Evolutionary conservation across 2,113 vertebrate species (phyloP).

Genomic region (Osmerus mordax): DNA sequence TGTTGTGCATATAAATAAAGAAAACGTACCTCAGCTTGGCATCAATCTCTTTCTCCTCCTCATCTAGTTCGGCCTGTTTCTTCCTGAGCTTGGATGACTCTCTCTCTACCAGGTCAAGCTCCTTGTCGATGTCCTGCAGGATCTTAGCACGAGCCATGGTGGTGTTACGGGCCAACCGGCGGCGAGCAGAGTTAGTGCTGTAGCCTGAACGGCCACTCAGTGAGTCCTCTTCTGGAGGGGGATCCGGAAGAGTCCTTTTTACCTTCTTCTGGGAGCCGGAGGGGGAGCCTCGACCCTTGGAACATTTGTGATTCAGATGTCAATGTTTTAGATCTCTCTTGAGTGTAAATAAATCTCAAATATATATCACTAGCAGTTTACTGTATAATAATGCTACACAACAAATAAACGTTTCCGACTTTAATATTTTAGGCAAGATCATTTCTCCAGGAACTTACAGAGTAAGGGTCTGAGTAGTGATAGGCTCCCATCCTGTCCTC

Average conservation of each 20-base stretch:
- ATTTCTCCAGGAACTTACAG: conserved; percentile 76
- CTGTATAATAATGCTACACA: too few relatives aligned
- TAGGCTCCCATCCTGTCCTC: conserved; percentile 89
- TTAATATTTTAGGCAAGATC: background rate
- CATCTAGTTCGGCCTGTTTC: conserved; percentile 97
- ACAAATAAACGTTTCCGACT: background rate
- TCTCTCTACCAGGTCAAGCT: conserved; percentile 93
- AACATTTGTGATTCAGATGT: conserved; percentile 6
- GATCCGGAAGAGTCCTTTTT: conserved; percentile 94
- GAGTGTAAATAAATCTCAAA: too few relatives aligned
- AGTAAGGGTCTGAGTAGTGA: conserved; percentile 86
- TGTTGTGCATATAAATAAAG: background rate
- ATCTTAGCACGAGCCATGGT: conserved; percentile 98
- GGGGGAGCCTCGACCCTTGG: conserved; percentile 61
- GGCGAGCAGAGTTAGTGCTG: conserved; percentile 83
- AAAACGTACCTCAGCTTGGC: conserved; percentile 83
- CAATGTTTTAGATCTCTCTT: too few relatives aligned
- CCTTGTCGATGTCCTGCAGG: conserved; percentile 97
- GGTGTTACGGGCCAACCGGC: conserved; percentile 90
- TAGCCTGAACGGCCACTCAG: conserved; percentile 78
- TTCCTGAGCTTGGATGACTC: conserved; percentile 98
- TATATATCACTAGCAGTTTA: too few relatives aligned
- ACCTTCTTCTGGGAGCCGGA: conserved; percentile 91
- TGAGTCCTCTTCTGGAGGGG: conserved; percentile 87
- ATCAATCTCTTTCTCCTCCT: conserved; percentile 98